phyloP scores from a whole-genome alignment of 2,113 vertebrate genomes.

The Xenopus borealis region DNA sequence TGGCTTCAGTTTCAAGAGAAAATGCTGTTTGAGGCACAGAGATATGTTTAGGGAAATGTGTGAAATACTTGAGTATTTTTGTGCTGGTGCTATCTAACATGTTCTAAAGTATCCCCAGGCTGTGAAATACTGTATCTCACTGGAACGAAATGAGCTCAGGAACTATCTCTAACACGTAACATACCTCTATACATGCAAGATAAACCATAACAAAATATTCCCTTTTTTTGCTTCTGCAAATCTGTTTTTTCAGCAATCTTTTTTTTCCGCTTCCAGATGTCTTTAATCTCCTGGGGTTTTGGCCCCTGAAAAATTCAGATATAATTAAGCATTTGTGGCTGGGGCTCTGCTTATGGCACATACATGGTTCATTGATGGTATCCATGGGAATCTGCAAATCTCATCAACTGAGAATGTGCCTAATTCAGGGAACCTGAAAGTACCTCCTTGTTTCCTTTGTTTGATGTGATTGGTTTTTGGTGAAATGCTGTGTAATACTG shows the following conservation, averaged over 20 bases:
- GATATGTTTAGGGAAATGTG: constrained; percentile 15
- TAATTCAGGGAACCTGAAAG: not conserved
- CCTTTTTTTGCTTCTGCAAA: not conserved
- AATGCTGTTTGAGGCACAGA: constrained; percentile 10
- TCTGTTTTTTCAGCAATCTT: not conserved
- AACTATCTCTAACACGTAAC: not conserved
- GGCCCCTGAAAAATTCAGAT: constrained; percentile 20
- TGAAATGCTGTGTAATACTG: too few relatives aligned
- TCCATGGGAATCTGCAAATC: constrained; percentile 11
- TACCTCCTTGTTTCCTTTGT: too few relatives aligned
- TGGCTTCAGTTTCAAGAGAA: constrained; percentile 4
- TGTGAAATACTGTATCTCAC: not conserved
- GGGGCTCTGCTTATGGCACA: not conserved
- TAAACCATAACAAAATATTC: not conserved
- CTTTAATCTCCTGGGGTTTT: constrained; percentile 20
- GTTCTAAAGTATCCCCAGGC: not conserved
- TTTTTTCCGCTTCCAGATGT: constrained; percentile 25
- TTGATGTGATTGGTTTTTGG: too few relatives aligned
- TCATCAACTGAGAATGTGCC: not conserved
- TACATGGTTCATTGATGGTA: constrained; percentile 27
- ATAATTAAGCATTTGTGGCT: constrained; percentile 10
- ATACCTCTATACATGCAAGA: not conserved
- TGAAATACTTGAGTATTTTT: constrained; percentile 6
- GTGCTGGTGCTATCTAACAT: not conserved
- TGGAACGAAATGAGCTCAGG: not conserved